phyloP scores from a whole-genome alignment of 2,797 vertebrate genomes.

The Staurois parvus region DNA sequence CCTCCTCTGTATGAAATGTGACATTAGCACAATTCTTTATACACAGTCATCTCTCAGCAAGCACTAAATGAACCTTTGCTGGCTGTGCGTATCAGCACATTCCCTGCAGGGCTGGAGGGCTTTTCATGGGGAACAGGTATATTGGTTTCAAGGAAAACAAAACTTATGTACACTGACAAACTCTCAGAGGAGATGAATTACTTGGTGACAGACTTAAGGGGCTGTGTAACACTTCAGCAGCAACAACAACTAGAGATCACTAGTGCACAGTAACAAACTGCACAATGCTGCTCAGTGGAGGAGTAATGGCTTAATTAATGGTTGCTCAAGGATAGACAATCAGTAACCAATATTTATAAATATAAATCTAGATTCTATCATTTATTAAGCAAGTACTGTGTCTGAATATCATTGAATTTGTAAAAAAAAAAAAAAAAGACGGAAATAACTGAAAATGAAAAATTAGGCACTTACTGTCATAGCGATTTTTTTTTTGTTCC shows the following conservation, averaged over 20 bases:
- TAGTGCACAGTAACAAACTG: slow-evolving; percentile 3
- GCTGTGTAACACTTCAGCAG: slow-evolving; percentile 22
- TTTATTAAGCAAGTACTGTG: too few relatives aligned
- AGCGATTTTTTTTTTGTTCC: neutral
- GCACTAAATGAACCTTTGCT: slow-evolving; percentile 54
- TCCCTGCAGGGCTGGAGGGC: slow-evolving; percentile 51
- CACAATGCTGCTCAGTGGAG: neutral
- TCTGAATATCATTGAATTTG: neutral
- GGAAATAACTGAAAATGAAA: neutral
- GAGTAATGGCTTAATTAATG: slow-evolving; percentile 21
- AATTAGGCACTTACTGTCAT: neutral
- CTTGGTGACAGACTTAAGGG: slow-evolving; percentile 54
- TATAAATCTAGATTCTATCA: neutral
- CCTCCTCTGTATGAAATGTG: slow-evolving; percentile 39
- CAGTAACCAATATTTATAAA: neutral
- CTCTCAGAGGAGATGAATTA: slow-evolving; percentile 46
- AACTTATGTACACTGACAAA: slow-evolving; percentile 38
- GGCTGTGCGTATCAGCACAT: slow-evolving; percentile 50
- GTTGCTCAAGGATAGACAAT: slow-evolving; percentile 6
- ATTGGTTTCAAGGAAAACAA: slow-evolving; percentile 59
- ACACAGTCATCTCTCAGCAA: slow-evolving; percentile 48
- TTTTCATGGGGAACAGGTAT: slow-evolving; percentile 57
- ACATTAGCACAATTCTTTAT: slow-evolving; percentile 46
- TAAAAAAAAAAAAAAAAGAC: neutral
- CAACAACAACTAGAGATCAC: slow-evolving; percentile 16